phyloP scores from a whole-genome alignment of 2,888 invertebrate species.

The Acanthosepion pharaonis region DNA sequence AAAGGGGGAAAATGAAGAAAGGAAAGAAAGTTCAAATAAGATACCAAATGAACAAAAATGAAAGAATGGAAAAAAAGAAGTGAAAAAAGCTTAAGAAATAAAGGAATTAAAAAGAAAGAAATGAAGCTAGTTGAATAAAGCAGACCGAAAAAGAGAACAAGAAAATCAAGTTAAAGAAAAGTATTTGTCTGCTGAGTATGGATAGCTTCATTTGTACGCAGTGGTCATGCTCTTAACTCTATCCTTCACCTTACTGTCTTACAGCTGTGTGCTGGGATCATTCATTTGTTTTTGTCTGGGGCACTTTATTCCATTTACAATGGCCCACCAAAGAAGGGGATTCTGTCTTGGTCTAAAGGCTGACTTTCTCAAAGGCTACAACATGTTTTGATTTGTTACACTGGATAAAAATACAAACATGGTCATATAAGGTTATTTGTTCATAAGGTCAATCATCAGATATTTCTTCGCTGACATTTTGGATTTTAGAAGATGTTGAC shows the following conservation, averaged over 20 bases:
- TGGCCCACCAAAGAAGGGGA: constrained; percentile 21
- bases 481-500: no score
- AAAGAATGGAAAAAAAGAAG: no score
- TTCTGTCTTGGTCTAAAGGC: not conserved
- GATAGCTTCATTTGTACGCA: not conserved
- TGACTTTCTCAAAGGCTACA: not conserved
- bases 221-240: not conserved
- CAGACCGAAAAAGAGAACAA: not conserved
- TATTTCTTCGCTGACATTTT: not conserved
- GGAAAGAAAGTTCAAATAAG: no score
- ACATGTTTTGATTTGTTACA: not conserved
- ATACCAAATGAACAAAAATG: no score
- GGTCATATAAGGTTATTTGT: not conserved
- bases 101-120: not conserved
- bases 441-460: not conserved
- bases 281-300: not conserved
- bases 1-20: no score
- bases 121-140: no score
- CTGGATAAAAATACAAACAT: not conserved
- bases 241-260: not conserved
- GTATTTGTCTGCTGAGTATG: not conserved
- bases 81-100: not conserved
- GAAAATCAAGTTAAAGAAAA: not conserved
- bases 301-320: not conserved
- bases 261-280: constrained; percentile 12